Evolutionary conservation across 2,113 vertebrate genomes (phyloP), one percentile per base, ranked within the genome.

Genomic region (Rhizomys pruinosus): DNA sequence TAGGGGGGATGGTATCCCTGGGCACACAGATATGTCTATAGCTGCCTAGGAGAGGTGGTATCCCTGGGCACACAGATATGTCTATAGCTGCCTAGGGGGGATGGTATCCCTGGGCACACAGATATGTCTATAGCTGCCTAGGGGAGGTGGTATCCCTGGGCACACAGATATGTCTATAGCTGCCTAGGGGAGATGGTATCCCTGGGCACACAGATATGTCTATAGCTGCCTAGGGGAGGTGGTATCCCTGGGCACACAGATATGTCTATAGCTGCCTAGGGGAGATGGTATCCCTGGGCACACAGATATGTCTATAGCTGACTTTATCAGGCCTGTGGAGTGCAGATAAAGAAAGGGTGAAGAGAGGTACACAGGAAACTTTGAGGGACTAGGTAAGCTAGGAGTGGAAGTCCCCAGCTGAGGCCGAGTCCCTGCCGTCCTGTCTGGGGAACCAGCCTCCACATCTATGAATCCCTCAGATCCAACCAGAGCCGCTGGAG

Each of bases 361-460:
- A 22, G 69, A 25, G 74, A 3, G 25, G 17, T 57, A 23, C 12
- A 4, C 6, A 17, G 66, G 32, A 27, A 57, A 37, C 42, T 29
- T 7, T 4, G 1, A 37, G 39, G 8, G 61, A 20, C 5, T 0
- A 16, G 63, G 3, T 22, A 2, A 3, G 37, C 5, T 15, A 22
- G 25, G 1, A 25, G 10, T n/a, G n/a, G 20, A 16, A n/a, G 3
- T 44, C 37, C 16, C 29, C 68, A 55, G 20, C 25, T 0, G 4
- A 23, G 34, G 39, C 8, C 1, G 39, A 29, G 32, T 3, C 42
- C 64, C 52, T 23, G 27, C 55, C 73, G 2, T 23, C 68, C 81
- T 84, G 5, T 34, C 12, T 42, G 12, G 20, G 64, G n/a, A 87
- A 52, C 27, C 13, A 16, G 39, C 39, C 84, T 69, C 52, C 39